Conservation (phyloP, 2,113 vertebrate species). For the Centropristis striata region DNA sequence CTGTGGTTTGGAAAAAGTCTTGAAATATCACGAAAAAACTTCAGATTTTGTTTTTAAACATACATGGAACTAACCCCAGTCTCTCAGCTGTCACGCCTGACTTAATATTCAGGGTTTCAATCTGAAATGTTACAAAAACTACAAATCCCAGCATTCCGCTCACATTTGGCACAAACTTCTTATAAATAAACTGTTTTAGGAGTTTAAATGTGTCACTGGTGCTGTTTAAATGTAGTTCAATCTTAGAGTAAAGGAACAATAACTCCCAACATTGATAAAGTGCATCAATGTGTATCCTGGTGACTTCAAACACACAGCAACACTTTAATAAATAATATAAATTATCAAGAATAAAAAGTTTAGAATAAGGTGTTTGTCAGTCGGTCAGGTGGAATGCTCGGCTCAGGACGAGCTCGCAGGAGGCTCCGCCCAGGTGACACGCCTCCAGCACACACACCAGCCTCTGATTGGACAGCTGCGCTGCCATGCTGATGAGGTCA, state of each 20-base stretch:
- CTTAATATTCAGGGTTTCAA: too few species aligned
- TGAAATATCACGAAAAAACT: too few species aligned
- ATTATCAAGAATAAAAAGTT: background rate
- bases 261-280: slow-evolving; percentile 5
- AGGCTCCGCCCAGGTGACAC: slow-evolving; percentile 80
- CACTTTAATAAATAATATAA: background rate
- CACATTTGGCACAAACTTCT: too few species aligned
- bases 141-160: too few species aligned
- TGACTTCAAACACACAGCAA: background rate
- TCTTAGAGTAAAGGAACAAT: background rate
- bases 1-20: too few species aligned
- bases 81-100: too few species aligned
- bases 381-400: slow-evolving; percentile 73
- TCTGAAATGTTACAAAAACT: too few species aligned
- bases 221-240: background rate
- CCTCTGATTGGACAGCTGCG: slow-evolving; percentile 81
- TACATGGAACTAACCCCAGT: too few species aligned
- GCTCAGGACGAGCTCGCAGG: slow-evolving; percentile 76
- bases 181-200: too few species aligned
- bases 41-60: too few species aligned
- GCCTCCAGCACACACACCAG: slow-evolving; percentile 83
- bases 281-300: background rate
- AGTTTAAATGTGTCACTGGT: background rate
- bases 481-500: slow-evolving; percentile 79
- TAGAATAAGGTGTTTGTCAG: slow-evolving; percentile 30